phyloP scores from a whole-genome alignment of 2,113 vertebrate genomes.

The Pongo abelii region DNA sequence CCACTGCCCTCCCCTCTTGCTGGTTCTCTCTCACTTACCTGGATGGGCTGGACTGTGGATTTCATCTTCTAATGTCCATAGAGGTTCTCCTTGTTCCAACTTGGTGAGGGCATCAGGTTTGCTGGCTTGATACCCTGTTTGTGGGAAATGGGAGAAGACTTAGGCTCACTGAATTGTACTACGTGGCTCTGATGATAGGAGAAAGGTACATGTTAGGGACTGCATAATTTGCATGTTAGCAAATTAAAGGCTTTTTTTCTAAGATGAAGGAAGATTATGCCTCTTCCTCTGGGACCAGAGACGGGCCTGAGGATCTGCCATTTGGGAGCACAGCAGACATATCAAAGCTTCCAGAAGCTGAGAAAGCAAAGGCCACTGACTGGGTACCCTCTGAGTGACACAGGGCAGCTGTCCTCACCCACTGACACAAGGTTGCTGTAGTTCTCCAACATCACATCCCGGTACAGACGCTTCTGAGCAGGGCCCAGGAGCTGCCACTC shows the following conservation, averaged over 20 bases:
- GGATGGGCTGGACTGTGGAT: neutral
- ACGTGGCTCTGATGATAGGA: neutral
- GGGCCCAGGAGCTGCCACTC: neutral
- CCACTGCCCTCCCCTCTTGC: neutral
- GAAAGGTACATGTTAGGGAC: neutral
- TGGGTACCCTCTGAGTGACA: neutral
- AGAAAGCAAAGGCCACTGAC: neutral
- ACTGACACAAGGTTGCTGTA: neutral
- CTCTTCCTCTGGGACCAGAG: neutral
- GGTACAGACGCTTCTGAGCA: neutral
- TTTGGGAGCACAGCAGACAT: neutral
- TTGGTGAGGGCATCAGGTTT: neutral
- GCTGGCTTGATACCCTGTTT: neutral
- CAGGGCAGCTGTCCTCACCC: neutral
- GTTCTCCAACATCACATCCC: constrained; percentile 16
- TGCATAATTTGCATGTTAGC: neutral
- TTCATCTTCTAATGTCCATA: neutral
- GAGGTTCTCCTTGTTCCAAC: neutral
- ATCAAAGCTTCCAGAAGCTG: neutral
- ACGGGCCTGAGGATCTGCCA: neutral
- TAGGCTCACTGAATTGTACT: neutral
- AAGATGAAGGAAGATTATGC: neutral
- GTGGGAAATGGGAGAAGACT: neutral
- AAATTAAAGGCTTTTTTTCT: neutral
- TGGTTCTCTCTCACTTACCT: neutral